Evolutionary conservation across 2,113 vertebrate genomes (phyloP).

Genomic region (Carollia perspicillata): DNA sequence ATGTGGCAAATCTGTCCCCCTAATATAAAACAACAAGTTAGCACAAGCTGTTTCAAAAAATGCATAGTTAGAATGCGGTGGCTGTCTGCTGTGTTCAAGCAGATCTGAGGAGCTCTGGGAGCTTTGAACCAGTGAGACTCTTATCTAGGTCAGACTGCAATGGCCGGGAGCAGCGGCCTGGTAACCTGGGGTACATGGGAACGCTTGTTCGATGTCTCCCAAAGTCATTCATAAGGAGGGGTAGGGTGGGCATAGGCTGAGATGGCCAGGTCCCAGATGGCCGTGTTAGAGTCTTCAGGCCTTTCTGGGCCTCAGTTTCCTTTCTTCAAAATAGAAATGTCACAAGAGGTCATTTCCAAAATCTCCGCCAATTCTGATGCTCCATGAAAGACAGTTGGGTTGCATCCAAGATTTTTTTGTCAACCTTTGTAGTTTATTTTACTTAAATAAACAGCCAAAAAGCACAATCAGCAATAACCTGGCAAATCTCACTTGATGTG

Average conservation of each 20-base stretch:
- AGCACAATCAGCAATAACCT: background rate
- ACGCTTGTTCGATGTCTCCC: background rate
- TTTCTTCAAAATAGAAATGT: background rate
- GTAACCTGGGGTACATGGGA: background rate
- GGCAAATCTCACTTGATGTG: background rate
- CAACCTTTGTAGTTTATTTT: background rate
- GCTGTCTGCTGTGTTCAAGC: background rate
- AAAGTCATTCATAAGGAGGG: background rate
- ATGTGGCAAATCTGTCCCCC: background rate
- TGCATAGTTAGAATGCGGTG: background rate
- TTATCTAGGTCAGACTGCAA: background rate
- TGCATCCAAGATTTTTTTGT: background rate
- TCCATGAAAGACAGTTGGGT: background rate
- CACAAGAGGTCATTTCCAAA: background rate
- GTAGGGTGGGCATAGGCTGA: background rate
- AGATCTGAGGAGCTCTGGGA: background rate
- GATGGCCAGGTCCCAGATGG: background rate
- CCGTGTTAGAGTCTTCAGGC: background rate
- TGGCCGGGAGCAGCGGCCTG: background rate
- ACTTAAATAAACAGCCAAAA: background rate
- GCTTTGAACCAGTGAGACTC: background rate
- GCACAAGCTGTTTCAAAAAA: background rate
- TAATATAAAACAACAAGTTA: background rate
- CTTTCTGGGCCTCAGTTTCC: background rate
- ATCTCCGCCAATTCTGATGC: background rate